Evolutionary conservation across 2,797 vertebrate species (phyloP).

Genomic region (Merluccius polli): DNA sequence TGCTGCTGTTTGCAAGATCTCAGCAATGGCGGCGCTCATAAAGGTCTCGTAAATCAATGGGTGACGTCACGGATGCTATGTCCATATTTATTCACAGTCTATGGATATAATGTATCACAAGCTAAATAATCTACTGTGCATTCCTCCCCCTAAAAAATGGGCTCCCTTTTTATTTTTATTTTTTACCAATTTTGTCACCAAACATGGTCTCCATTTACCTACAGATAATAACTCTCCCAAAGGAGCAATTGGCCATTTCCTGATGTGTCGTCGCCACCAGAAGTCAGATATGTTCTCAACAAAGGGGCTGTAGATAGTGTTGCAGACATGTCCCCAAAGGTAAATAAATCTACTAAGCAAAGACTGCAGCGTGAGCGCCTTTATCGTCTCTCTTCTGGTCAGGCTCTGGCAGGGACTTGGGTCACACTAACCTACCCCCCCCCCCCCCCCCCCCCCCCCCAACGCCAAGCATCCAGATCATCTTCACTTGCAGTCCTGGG

Average conservation of each 20-base stretch:
- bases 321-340: slow-evolving; percentile 66
- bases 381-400: slow-evolving; percentile 60
- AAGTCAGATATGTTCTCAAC: slow-evolving; percentile 52
- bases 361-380: slow-evolving; percentile 60
- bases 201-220: slow-evolving; percentile 43
- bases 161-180: background rate
- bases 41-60: background rate
- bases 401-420: slow-evolving; percentile 50
- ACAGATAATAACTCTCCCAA: slow-evolving; percentile 61
- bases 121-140: background rate
- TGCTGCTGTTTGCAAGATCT: no score
- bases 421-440: slow-evolving; percentile 42
- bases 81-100: slow-evolving; percentile 57
- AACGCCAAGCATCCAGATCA: background rate
- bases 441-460: background rate
- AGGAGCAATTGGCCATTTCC: slow-evolving; percentile 55
- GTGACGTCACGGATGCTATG: background rate
- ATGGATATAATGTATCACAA: background rate
- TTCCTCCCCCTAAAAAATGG: background rate
- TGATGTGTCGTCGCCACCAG: slow-evolving; percentile 56
- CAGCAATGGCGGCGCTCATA: no score
- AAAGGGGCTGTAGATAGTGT: slow-evolving; percentile 46
- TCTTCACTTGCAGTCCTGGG: background rate
- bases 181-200: background rate
- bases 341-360: slow-evolving; percentile 66